A percentile compares a stretch with the other conserved stretches of the same genome.
phyloP scores from a whole-genome alignment of 2,113 vertebrate species.

The Tachysurus fulvidraco region DNA sequence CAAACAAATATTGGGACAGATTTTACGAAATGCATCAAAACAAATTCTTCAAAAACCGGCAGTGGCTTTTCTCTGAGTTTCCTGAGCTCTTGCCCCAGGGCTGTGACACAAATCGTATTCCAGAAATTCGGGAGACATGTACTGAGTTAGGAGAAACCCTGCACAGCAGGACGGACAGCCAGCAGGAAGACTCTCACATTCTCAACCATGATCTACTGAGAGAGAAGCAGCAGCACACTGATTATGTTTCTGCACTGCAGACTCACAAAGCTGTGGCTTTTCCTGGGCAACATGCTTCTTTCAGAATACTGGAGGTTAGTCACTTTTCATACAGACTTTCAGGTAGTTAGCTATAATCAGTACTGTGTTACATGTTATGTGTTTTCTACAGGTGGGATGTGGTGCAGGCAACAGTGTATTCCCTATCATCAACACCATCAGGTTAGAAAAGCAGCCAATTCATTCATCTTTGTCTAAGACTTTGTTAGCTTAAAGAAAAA shows the following conservation, averaged over 20 bases:
- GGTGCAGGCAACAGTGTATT: constrained; percentile 92
- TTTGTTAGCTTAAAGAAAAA: not conserved
- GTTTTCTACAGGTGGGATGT: constrained; percentile 83
- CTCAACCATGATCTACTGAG: constrained; percentile 3
- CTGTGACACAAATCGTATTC: not conserved
- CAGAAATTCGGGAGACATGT: constrained; percentile 8
- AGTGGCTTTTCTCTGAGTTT: constrained; percentile 90
- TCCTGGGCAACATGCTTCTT: constrained; percentile 79
- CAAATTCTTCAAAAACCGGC: constrained; percentile 95
- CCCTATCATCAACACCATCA: constrained; percentile 82
- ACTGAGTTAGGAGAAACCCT: constrained; percentile 1
- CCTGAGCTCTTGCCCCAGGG: constrained; percentile 82
- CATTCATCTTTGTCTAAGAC: constrained; percentile 5
- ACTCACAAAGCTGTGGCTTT: constrained; percentile 58
- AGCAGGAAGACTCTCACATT: constrained; percentile 4
- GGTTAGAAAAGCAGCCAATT: constrained; percentile 67
- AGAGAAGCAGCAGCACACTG: constrained; percentile 21
- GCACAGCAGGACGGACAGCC: constrained; percentile 16
- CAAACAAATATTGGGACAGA: constrained; percentile 83
- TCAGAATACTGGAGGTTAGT: constrained; percentile 84
- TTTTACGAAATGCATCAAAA: constrained; percentile 87
- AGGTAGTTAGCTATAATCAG: not conserved
- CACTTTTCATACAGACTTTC: not conserved
- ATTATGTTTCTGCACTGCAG: constrained; percentile 1
- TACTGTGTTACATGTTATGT: constrained; percentile 3